A percentile compares a stretch with the other conserved stretches of the same genome.
These are phyloP conservation scores for Cephus cinctus DNA, from an alignment of 1,140 invertebrate species.

Conservation along the genomic window DNA sequence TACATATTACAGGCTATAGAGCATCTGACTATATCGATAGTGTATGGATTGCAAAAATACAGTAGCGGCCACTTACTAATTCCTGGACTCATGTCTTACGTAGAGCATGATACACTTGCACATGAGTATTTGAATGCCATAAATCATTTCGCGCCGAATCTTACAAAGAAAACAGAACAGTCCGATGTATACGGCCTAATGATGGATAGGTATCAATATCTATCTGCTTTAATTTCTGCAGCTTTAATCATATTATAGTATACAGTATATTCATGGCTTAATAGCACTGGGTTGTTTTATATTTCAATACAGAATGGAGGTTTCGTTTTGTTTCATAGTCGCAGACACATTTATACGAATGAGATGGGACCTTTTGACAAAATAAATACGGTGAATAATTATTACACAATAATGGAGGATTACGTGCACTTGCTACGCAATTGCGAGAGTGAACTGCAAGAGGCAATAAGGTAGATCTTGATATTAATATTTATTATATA, in stretches of 20 bases:
- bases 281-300: background rate
- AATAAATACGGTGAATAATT: constrained; percentile 13
- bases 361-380: too few species aligned
- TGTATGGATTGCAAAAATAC: constrained; percentile 49
- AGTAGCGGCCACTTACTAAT: constrained; percentile 35
- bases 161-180: constrained; percentile 13
- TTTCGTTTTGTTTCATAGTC: too few species aligned
- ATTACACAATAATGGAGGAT: constrained; percentile 32
- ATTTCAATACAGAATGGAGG: too few species aligned
- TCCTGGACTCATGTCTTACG: constrained; percentile 26
- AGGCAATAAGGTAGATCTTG: constrained; percentile 28
- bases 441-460: constrained; percentile 28
- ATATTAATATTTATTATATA: background rate
- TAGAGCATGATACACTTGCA: constrained; percentile 36
- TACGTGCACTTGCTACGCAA: constrained; percentile 33
- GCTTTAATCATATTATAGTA: background rate
- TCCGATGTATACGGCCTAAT: too few species aligned
- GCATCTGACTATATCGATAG: constrained; percentile 43
- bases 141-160: constrained; percentile 29
- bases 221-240: background rate
- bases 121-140: constrained; percentile 41
- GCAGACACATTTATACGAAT: too few species aligned
- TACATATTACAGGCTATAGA: constrained; percentile 47
- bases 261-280: background rate
- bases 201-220: background rate